Base-by-base conservation (phyloP, 1,140 invertebrate genomes). In the Drosophila nigromelanica region DNA sequence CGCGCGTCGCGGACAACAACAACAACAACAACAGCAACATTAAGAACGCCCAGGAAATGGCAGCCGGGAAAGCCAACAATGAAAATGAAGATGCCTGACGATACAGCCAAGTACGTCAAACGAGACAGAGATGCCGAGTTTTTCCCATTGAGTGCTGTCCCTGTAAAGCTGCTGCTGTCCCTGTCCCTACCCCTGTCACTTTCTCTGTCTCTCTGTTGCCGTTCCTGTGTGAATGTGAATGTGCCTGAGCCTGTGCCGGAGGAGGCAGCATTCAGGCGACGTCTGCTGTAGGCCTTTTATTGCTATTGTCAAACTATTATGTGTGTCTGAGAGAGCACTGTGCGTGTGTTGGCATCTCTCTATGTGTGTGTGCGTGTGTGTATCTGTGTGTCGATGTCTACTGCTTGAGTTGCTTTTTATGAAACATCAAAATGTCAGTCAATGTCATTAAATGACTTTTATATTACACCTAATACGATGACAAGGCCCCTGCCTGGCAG, bases 361-460 rank as follows among this genome's bases (percentile, higher is more conserved):
- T 63, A n/a, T n/a, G 35, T 27, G 51, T 15, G 39, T 39, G 11
- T 52, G 55, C 66, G 74, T 85, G 63, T 40, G 14, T 40, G 35
- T 11, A 39, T 6, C 8, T 50, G 55, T 71, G 52, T 43, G 61
- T 71, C 51, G 61, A 71, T 71, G 68, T 71, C 62, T 45, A 45
- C 69, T 80, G 85, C 83, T 89, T 87, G 83, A 87, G 83, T 89
- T 87, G 83, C 83, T 89, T 89, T 89, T 89, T 89, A 89, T 89
- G 83, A 89, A 89, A 89, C 83, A 89, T 89, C 83, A 89, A 89
- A 89, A 89, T 89, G 83, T 89, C 83, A 89, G 83, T 89, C 83
- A 89, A 89, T 89, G 83, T 89, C 83, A 89, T 89, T 89, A 89
- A 89, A 89, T 89, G 83, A 89, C 83, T 89, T 89, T 89, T 89